These are phyloP conservation scores for Scophthalmus maximus DNA, from an alignment of 2,113 vertebrate genomes.

Conservation along the genomic window DNA sequence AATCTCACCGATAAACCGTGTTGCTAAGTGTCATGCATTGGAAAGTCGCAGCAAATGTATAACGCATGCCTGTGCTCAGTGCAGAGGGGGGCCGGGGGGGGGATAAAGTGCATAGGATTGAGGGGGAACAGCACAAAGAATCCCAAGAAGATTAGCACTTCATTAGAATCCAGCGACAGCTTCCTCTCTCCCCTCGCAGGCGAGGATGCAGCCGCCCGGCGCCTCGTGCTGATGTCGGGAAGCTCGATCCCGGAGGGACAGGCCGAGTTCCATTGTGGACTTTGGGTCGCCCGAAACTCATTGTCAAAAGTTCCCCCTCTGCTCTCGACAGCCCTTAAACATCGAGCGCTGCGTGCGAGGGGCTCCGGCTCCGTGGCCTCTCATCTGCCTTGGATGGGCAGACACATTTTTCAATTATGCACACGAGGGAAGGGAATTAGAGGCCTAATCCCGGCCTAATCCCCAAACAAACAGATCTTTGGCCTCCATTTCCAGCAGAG, in stretches of 20 bases:
- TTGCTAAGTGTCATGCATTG: neutral
- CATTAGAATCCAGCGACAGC: no score
- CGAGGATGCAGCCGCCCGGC: no score
- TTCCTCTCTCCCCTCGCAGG: no score
- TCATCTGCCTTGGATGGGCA: constrained; percentile 56
- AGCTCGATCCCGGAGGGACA: constrained; percentile 24
- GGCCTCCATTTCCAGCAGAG: constrained; percentile 65
- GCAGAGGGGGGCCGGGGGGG: neutral
- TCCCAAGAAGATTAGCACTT: constrained; percentile 29
- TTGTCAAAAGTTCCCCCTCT: constrained; percentile 53
- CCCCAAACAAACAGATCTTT: constrained; percentile 81
- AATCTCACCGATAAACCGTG: neutral
- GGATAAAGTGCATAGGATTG: constrained; percentile 12
- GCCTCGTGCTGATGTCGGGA: no score
- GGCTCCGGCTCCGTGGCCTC: constrained; percentile 40
- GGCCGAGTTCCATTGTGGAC: constrained; percentile 43
- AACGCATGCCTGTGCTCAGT: neutral
- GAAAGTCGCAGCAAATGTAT: neutral
- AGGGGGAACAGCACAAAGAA: constrained; percentile 9
- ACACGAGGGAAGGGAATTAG: constrained; percentile 75
- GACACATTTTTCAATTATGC: constrained; percentile 81
- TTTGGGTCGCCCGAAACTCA: constrained; percentile 28
- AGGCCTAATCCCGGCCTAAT: constrained; percentile 74
- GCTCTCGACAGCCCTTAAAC: constrained; percentile 23
- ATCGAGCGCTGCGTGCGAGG: constrained; percentile 19